Evolutionary conservation across 2,888 invertebrate genomes (phyloP).

Genomic region (Lamproptera curius): DNA sequence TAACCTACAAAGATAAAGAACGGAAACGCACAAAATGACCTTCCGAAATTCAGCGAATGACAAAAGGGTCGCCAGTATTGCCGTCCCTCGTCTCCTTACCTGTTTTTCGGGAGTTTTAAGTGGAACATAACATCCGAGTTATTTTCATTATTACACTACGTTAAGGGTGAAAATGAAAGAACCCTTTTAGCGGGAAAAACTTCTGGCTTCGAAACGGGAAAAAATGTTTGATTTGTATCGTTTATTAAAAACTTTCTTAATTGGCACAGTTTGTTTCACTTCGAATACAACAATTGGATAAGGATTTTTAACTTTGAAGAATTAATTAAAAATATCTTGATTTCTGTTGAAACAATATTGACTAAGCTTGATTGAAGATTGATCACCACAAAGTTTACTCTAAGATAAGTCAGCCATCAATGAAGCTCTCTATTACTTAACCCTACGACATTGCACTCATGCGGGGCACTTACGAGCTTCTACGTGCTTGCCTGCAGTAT

Average conservation of each 20-base stretch:
- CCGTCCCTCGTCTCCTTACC: slow-evolving; percentile 62
- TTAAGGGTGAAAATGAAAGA: slow-evolving; percentile 40
- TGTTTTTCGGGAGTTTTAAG: slow-evolving; percentile 55
- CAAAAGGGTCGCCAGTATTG: slow-evolving; percentile 56
- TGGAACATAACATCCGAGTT: slow-evolving; percentile 71
- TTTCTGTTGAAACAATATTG: too few species aligned
- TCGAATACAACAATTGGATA: neutral
- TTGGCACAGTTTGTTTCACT: neutral
- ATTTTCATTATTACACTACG: slow-evolving; percentile 58
- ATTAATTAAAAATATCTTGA: too few species aligned
- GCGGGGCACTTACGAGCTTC: slow-evolving; percentile 2
- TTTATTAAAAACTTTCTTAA: neutral
- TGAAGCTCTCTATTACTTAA: too few species aligned
- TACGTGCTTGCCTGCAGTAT: slow-evolving; percentile 5
- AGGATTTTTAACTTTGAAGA: neutral
- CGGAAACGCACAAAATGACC: slow-evolving; percentile 30
- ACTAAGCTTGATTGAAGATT: too few species aligned
- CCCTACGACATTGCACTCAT: neutral
- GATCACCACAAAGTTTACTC: too few species aligned
- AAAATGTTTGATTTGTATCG: neutral
- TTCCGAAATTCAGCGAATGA: slow-evolving; percentile 73
- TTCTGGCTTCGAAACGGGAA: neutral
- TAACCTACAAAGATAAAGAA: too few species aligned
- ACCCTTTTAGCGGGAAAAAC: neutral
- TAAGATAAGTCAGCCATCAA: too few species aligned